Evolutionary conservation across 37 sponge, comb jelly and placozoan genomes (phyloP), one percentile per base, ranked within the genome.

Genomic region (Ianthella basta): DNA sequence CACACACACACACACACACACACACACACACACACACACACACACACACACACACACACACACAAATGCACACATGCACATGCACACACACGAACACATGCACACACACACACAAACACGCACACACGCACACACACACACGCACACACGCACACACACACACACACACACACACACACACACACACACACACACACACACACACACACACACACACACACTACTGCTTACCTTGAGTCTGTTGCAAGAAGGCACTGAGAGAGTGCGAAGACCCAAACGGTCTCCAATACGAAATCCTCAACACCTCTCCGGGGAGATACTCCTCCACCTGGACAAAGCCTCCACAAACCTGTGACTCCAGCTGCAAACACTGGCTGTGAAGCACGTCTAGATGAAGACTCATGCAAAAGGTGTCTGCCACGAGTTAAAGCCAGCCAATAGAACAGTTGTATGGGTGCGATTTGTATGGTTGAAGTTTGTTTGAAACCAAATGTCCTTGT

Each of bases 321-420:
- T 93, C 93, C 65, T 93, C 93, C 4, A 93, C 85, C 59, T 81
- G 86, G 32, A 89, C 59, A 77, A 89, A 59, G 0, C 80, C 82
- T 5, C 90, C 90, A 65, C 41, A 86, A 16, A 89, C 66, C 13
- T 81, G 56, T 23, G 53, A 37, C n/a, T 3, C 44, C 33, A 36
- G 39, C 78, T 75, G 44, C 21, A 75, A 10, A 19, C 54, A 40
- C 86, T 93, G 88, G 20, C 88, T 69, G 55, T 88, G 88, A 0
- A 93, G 83, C 50, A 82, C 87, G 78, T 93, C 94, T 70, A 93
- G 81, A 56, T 87, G 82, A 33, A 93, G 83, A 44, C 85, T 36
- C 65, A 93, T 87, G 39, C 82, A 82, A 20, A 82, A 63, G 13
- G 82, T 82, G 41, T 82, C 82, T 82, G 0, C 0, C 21, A 0